phyloP scores from a whole-genome alignment of 2,113 vertebrate genomes.

The Hymenochirus boettgeri region DNA sequence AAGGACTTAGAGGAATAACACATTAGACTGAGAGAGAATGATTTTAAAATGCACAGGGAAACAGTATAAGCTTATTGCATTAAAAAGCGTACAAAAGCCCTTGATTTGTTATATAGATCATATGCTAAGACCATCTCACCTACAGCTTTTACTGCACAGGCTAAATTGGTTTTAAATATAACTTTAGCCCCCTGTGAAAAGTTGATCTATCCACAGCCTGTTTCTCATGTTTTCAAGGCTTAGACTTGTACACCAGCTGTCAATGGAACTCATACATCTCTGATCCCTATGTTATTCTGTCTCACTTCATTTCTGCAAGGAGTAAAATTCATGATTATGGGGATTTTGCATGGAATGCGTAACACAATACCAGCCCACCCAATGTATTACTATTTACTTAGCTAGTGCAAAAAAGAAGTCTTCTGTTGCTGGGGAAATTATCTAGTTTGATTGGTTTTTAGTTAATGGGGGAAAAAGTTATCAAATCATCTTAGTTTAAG shows the following conservation, averaged over 20 bases:
- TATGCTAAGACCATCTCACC: slow-evolving; percentile 20
- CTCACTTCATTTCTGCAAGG: slow-evolving; percentile 27
- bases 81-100: slow-evolving; percentile 23
- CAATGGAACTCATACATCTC: slow-evolving; percentile 36
- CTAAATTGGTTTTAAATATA: slow-evolving; percentile 44
- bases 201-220: slow-evolving; percentile 35
- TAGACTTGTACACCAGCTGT: slow-evolving; percentile 39
- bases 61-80: slow-evolving; percentile 37
- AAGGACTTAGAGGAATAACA: slow-evolving; percentile 21
- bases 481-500: too few relatives aligned
- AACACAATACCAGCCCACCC: not conserved
- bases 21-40: slow-evolving; percentile 28
- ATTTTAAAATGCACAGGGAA: slow-evolving; percentile 9
- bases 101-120: slow-evolving; percentile 41
- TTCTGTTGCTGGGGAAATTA: not conserved
- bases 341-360: slow-evolving; percentile 18
- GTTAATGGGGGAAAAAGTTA: too few relatives aligned
- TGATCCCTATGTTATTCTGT: slow-evolving; percentile 33
- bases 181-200: slow-evolving; percentile 40
- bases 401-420: not conserved
- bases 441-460: not conserved
- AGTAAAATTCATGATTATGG: slow-evolving; percentile 35
- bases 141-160: slow-evolving; percentile 28
- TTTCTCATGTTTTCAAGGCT: slow-evolving; percentile 31
- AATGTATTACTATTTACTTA: slow-evolving; percentile 9